These are phyloP conservation scores for Coelinius sp. DNA, from an alignment of 2,888 invertebrate genomes.

Conservation along the genomic window DNA sequence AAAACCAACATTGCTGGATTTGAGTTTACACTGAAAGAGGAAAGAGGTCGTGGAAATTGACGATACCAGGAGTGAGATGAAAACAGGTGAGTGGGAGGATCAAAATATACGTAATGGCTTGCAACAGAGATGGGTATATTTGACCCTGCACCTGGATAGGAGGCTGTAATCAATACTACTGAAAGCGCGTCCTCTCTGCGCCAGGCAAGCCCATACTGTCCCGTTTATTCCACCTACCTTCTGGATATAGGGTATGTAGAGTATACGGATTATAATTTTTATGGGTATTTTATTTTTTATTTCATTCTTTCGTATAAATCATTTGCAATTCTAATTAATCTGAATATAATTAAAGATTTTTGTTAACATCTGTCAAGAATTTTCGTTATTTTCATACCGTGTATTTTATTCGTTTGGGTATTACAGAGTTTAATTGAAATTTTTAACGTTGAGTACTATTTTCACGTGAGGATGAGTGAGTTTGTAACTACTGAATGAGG, in stretches of 20 bases:
- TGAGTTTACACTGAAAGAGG: slow-evolving; percentile 6
- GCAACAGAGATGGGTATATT: slow-evolving; percentile 52
- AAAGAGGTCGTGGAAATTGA: slow-evolving; percentile 15
- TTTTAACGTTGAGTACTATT: background rate
- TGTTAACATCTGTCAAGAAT: background rate
- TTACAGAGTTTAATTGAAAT: background rate
- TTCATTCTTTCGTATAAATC: background rate
- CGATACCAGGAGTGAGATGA: slow-evolving; percentile 29
- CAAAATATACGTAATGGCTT: slow-evolving; percentile 9
- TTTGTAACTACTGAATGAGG: background rate
- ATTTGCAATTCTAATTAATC: background rate
- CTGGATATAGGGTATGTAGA: no score
- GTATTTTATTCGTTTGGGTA: background rate
- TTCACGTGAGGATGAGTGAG: background rate
- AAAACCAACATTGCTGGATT: slow-evolving; percentile 18
- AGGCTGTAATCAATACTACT: slow-evolving; percentile 68
- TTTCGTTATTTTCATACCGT: background rate
- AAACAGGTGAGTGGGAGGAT: slow-evolving; percentile 39
- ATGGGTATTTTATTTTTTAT: background rate
- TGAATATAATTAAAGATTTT: background rate
- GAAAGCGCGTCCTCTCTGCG: slow-evolving; percentile 59
- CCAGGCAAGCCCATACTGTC: slow-evolving; percentile 38
- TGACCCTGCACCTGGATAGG: slow-evolving; percentile 69
- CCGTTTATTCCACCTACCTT: slow-evolving; percentile 26
- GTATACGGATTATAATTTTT: background rate